Conservation (phyloP, 1,140 invertebrate genomes). For the Tyrophagus putrescentiae region DNA sequence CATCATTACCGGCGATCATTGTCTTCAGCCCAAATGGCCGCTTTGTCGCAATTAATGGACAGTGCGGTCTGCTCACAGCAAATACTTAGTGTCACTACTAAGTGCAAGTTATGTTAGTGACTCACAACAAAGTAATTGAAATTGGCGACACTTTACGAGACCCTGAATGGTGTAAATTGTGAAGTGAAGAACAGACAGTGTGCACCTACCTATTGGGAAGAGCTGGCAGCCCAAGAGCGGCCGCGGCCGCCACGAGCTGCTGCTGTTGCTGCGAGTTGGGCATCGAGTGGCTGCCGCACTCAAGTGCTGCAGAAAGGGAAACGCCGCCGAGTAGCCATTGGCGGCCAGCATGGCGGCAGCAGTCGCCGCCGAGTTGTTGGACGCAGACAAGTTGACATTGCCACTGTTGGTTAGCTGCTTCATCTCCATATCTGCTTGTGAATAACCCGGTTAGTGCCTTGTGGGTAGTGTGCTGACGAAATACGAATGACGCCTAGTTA, state of each 20-base stretch:
- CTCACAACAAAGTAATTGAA: too few relatives aligned
- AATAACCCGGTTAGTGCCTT: neutral
- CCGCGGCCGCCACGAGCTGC: constrained; percentile 23
- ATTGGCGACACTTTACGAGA: constrained; percentile 4
- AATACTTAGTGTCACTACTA: neutral
- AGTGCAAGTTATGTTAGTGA: neutral
- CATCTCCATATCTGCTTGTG: constrained; percentile 17
- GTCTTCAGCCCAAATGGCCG: too few relatives aligned
- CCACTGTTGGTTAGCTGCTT: constrained; percentile 17
- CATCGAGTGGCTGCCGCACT: constrained; percentile 12
- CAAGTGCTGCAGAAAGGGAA: constrained; percentile 24
- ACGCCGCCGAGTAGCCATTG: constrained; percentile 23
- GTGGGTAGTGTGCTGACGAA: neutral
- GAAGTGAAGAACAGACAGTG: neutral
- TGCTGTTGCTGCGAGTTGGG: constrained; percentile 20
- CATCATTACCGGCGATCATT: too few relatives aligned
- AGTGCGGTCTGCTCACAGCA: neutral
- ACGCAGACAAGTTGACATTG: neutral
- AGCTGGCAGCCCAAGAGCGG: constrained; percentile 22
- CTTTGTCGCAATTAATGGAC: too few relatives aligned
- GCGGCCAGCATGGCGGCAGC: constrained; percentile 24
- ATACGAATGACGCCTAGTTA: neutral
- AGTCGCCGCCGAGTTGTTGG: constrained; percentile 11
- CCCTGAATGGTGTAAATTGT: neutral
- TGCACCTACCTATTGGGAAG: constrained; percentile 12